Percentiles rank a stretch among this genome's conserved stretches.
Conservation (phyloP, 2,888 invertebrate genomes). For the Drosophila melanosoma region DNA sequence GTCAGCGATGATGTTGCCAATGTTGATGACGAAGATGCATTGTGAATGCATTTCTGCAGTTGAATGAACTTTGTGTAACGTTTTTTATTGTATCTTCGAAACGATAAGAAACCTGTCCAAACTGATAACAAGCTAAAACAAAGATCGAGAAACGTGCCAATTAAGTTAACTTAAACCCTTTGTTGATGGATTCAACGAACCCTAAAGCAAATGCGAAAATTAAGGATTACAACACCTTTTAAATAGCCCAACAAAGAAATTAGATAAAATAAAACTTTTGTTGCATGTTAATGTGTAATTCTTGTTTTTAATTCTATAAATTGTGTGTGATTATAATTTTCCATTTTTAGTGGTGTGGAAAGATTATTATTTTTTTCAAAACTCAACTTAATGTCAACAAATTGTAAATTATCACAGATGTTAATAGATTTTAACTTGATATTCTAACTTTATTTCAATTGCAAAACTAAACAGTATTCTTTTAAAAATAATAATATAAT, state of each 20-base stretch:
- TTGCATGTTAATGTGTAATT: not conserved
- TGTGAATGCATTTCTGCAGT: slow-evolving; percentile 6
- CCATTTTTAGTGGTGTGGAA: not conserved
- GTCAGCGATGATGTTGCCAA: not conserved
- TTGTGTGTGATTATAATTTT: not conserved
- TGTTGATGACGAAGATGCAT: slow-evolving; percentile 1
- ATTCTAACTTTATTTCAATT: not conserved
- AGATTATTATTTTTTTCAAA: not conserved
- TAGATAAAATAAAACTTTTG: not conserved
- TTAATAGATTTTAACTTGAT: too few relatives aligned
- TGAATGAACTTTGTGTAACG: slow-evolving; percentile 18
- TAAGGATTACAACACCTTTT: not conserved
- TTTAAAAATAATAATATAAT: not conserved
- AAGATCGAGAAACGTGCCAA: slow-evolving; percentile 28
- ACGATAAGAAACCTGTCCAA: slow-evolving; percentile 5
- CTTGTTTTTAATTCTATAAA: not conserved
- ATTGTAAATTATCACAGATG: not conserved
- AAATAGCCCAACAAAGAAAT: not conserved
- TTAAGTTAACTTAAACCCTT: slow-evolving; percentile 23
- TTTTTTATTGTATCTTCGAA: not conserved
- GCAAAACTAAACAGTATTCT: not conserved
- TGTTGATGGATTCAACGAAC: slow-evolving; percentile 18
- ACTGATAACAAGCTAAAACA: slow-evolving; percentile 35
- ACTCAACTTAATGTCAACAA: not conserved
- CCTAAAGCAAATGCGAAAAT: not conserved